Percentiles rank a stretch among this genome's conserved stretches.
Conservation (phyloP, 2,888 invertebrate genomes). For the Megastigmus dorsalis region DNA sequence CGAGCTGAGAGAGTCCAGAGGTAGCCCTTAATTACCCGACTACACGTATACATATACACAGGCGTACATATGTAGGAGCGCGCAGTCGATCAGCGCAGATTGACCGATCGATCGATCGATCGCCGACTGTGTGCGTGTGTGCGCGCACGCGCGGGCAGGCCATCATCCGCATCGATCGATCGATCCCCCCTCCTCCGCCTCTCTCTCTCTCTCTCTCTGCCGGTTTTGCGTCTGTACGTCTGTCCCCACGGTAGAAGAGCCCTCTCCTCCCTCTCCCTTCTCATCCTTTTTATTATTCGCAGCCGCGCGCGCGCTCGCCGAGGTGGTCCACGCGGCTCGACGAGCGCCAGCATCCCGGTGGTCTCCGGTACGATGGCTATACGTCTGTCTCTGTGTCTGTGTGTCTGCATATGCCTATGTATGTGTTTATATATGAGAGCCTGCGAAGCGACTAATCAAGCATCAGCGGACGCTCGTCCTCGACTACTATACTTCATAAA, state of each 20-base stretch:
- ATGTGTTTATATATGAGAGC: no score
- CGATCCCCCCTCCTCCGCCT: background rate
- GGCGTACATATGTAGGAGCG: background rate
- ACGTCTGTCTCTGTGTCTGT: no score
- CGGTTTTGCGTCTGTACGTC: no score
- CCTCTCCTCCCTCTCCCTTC: background rate
- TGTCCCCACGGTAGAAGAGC: conserved; percentile 8
- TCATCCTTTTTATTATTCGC: conserved; percentile 36
- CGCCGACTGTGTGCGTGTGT: background rate
- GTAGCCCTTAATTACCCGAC: conserved; percentile 43
- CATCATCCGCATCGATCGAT: conserved; percentile 31
- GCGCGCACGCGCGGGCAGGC: no score
- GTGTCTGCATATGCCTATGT: no score
- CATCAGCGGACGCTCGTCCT: background rate
- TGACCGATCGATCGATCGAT: conserved; percentile 35
- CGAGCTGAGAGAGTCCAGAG: background rate
- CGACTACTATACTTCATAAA: conserved; percentile 35
- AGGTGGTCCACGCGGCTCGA: conserved; percentile 37
- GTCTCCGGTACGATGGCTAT: conserved; percentile 5
- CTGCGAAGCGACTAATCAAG: conserved; percentile 10
- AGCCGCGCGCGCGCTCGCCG: conserved; percentile 13
- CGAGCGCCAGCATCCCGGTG: conserved; percentile 27
- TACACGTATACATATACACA: conserved; percentile 6
- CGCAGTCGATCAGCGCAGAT: background rate
- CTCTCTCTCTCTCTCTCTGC: no score